phyloP scores from a whole-genome alignment of 2,888 invertebrate genomes.

The Drosophila cognata region DNA sequence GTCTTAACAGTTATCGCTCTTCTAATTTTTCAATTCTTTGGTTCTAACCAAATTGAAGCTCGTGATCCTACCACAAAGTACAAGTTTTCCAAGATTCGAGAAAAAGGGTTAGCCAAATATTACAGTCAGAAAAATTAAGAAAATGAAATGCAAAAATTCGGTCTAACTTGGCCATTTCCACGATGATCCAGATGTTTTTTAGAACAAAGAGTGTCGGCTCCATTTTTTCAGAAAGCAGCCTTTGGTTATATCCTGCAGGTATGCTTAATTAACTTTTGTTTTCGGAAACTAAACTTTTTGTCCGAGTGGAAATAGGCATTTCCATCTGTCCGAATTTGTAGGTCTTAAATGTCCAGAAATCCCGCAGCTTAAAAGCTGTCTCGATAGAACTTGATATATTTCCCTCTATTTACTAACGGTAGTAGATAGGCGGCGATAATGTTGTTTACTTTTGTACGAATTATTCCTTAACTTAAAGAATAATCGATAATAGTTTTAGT shows the following conservation, averaged over 20 bases:
- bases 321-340: background rate
- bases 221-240: background rate
- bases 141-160: background rate
- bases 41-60: background rate
- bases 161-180: background rate
- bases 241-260: background rate
- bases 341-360: background rate
- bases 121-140: no score
- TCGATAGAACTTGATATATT: background rate
- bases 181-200: background rate
- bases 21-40: background rate
- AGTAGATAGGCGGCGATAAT: no score
- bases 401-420: no score
- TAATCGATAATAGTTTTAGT: background rate
- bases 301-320: background rate
- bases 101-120: background rate
- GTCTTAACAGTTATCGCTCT: background rate
- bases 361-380: background rate
- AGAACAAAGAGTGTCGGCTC: background rate
- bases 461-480: background rate
- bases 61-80: background rate
- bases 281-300: background rate
- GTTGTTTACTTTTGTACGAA: background rate
- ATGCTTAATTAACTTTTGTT: background rate
- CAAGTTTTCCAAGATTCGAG: background rate